phyloP scores from a whole-genome alignment of 2,888 invertebrate genomes.

The Orthosia cruda region DNA sequence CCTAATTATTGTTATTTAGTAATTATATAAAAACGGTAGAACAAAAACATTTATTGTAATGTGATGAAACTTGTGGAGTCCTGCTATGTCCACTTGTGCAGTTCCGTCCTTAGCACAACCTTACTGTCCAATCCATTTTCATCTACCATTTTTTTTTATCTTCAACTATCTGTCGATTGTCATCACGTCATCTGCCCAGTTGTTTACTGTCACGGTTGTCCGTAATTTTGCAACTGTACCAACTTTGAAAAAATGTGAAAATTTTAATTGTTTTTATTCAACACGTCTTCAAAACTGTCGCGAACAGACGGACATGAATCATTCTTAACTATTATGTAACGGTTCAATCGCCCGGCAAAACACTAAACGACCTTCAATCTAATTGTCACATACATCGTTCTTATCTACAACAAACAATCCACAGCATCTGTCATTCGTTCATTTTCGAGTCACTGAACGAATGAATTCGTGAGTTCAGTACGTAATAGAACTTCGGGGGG shows the following conservation, averaged over 20 bases:
- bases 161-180: too few species aligned
- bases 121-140: too few species aligned
- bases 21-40: too few species aligned
- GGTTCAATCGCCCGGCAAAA: conserved; percentile 31
- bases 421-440: conserved; percentile 64
- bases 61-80: too few species aligned
- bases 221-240: not conserved
- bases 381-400: conserved; percentile 50
- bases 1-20: too few species aligned
- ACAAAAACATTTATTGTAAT: too few species aligned
- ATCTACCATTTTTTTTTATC: too few species aligned
- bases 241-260: conserved; percentile 1
- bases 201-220: not conserved
- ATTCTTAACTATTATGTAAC: conserved; percentile 10
- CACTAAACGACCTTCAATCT: conserved; percentile 37
- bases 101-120: too few species aligned
- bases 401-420: conserved; percentile 52
- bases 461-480: conserved; percentile 45
- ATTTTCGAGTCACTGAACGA: conserved; percentile 36
- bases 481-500: not conserved
- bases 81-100: too few species aligned
- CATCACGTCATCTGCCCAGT: not conserved
- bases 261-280: conserved; percentile 24
- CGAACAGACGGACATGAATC: not conserved
- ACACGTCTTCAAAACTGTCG: conserved; percentile 3